These are phyloP conservation scores for Antedon mediterranea DNA, from an alignment of 53 echinoderm and acorn worm genomes.

Conservation along the genomic window DNA sequence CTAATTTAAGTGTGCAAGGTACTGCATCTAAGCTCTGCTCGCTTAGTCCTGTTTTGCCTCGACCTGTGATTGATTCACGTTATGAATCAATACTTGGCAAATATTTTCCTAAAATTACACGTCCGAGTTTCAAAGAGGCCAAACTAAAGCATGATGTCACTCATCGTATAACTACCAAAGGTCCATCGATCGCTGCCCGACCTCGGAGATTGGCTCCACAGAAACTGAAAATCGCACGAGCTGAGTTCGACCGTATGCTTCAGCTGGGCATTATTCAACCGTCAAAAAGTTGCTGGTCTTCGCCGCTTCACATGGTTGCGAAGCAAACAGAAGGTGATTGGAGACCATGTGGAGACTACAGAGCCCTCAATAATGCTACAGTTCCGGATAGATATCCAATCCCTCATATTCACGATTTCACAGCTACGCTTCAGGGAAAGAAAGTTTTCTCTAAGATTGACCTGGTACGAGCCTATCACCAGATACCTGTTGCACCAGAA, in stretches of 20 bases:
- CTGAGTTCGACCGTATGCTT: conserved; percentile 36
- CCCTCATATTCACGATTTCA: conserved; percentile 37
- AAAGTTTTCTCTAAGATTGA: conserved; percentile 30
- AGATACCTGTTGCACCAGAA: conserved; percentile 30
- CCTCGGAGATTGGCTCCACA: conserved; percentile 18
- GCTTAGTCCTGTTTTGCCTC: neutral
- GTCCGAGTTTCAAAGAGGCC: neutral
- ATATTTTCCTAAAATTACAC: neutral
- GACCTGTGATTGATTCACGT: neutral
- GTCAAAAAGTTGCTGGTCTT: conserved; percentile 27
- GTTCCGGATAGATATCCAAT: conserved; percentile 30
- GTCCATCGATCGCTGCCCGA: conserved; percentile 14
- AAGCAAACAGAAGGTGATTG: conserved; percentile 8
- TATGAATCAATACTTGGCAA: neutral
- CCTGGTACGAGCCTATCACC: conserved; percentile 17
- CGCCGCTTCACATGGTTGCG: conserved; percentile 3
- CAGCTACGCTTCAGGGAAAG: conserved; percentile 8
- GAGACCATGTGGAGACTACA: conserved; percentile 19
- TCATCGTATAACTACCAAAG: conserved; percentile 26
- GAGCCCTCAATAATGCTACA: conserved; percentile 22
- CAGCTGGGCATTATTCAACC: conserved; percentile 26
- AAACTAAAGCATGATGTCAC: conserved; percentile 28
- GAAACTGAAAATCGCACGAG: conserved; percentile 2
- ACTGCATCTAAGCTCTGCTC: too few relatives aligned
- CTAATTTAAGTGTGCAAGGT: neutral